Percentiles rank a stretch among this genome's conserved stretches.
phyloP scores from a whole-genome alignment of 53 echinoderm and acorn worm genomes.

The Holothuria scabra region DNA sequence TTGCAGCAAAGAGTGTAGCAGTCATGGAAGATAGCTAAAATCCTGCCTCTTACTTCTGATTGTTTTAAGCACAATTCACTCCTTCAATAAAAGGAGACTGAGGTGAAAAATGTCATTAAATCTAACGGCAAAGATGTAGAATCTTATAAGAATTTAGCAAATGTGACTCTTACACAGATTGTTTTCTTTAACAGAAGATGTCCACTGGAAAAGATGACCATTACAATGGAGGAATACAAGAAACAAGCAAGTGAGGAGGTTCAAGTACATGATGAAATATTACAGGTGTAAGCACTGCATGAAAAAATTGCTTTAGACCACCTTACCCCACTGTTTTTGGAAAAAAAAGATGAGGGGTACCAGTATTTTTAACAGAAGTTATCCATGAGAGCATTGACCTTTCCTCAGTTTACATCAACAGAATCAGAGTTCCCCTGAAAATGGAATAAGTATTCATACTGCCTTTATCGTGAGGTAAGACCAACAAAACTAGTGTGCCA shows the following conservation, averaged over 20 bases:
- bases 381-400: too few species aligned
- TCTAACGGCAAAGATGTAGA: neutral
- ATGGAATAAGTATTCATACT: too few species aligned
- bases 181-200: conserved; percentile 23
- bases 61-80: conserved; percentile 55
- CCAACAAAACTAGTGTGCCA: too few species aligned
- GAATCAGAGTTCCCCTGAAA: too few species aligned
- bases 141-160: neutral
- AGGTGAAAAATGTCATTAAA: conserved; percentile 13
- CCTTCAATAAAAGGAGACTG: conserved; percentile 33
- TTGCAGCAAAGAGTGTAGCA: conserved; percentile 54
- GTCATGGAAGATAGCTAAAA: conserved; percentile 49
- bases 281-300: too few species aligned
- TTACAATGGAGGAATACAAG: neutral
- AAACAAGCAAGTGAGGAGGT: conserved; percentile 3
- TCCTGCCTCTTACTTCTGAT: conserved; percentile 68
- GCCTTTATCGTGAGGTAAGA: too few species aligned
- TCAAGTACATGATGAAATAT: too few species aligned
- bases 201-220: conserved; percentile 3
- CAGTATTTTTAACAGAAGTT: too few species aligned
- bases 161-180: conserved; percentile 18
- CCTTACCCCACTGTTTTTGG: too few species aligned
- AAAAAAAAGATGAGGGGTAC: too few species aligned
- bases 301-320: too few species aligned
- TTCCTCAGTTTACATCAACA: too few species aligned